phyloP scores from a whole-genome alignment of 2,797 vertebrate species.

The Acridotheres tristis region DNA sequence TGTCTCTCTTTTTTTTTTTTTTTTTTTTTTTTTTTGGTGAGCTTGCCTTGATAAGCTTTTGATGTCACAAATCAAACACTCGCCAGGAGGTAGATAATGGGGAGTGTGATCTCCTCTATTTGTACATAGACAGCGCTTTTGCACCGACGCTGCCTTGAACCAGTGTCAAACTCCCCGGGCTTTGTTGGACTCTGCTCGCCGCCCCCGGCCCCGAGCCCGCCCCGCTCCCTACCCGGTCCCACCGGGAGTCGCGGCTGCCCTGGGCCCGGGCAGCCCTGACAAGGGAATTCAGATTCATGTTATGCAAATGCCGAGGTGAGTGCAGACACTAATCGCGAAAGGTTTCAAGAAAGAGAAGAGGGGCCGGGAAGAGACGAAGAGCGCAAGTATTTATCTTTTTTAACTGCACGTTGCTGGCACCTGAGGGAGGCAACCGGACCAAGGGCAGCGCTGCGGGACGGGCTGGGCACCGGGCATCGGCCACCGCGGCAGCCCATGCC shows the following conservation, averaged over 20 bases:
- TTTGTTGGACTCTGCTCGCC: not conserved
- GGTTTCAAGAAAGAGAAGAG: not conserved
- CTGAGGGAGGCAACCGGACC: not conserved
- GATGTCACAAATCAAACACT: slow-evolving; percentile 62
- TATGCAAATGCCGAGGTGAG: slow-evolving; percentile 28
- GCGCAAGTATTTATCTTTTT: not conserved
- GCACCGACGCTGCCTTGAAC: not conserved
- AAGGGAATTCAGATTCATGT: not conserved
- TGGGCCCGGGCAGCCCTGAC: not conserved
- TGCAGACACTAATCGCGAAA: not conserved
- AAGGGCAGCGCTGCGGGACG: not conserved
- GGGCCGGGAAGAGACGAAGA: not conserved
- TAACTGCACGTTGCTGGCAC: not conserved
- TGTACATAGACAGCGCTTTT: slow-evolving; percentile 38
- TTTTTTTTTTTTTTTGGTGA: not conserved
- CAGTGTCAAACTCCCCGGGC: not conserved
- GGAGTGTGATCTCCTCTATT: slow-evolving; percentile 62
- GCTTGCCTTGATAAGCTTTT: slow-evolving; percentile 51
- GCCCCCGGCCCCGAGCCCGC: not conserved
- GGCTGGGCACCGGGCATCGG: not conserved
- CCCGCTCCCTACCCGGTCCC: not conserved
- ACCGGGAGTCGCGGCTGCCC: not conserved
- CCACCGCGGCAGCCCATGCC: not conserved
- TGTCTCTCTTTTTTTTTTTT: too few relatives aligned
- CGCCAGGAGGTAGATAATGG: slow-evolving; percentile 54